Conservation (phyloP, 2,888 invertebrate species). For the Xestia c-nigrum region DNA sequence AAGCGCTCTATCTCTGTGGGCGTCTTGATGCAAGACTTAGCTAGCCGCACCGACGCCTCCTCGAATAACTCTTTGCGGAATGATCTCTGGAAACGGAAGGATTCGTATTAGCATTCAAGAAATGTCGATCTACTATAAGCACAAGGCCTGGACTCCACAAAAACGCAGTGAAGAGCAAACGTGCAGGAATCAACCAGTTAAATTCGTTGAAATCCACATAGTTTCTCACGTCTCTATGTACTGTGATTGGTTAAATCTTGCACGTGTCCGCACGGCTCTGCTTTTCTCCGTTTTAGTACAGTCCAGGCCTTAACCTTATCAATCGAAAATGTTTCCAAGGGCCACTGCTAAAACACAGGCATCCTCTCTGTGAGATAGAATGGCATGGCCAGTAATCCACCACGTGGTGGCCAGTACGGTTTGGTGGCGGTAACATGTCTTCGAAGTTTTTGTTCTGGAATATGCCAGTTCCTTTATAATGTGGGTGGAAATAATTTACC, state of each 20-base stretch:
- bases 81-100: constrained; percentile 92
- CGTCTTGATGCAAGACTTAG: constrained; percentile 95
- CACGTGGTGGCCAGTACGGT: background rate
- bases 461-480: background rate
- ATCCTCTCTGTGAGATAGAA: background rate
- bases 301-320: background rate
- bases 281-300: background rate
- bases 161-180: background rate
- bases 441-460: no score
- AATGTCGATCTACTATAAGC: background rate
- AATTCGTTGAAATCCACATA: no score
- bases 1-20: constrained; percentile 96
- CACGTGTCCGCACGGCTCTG: background rate
- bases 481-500: background rate
- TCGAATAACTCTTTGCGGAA: constrained; percentile 98
- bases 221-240: background rate
- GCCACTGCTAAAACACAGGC: background rate
- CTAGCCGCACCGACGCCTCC: constrained; percentile 96
- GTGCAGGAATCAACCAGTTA: no score
- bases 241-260: background rate
- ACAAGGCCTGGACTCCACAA: background rate
- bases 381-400: background rate
- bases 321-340: background rate
- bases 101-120: background rate
- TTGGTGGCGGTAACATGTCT: no score